These are phyloP conservation scores for Brachyptera risi DNA, from an alignment of 2,888 invertebrate species.

Conservation along the genomic window DNA sequence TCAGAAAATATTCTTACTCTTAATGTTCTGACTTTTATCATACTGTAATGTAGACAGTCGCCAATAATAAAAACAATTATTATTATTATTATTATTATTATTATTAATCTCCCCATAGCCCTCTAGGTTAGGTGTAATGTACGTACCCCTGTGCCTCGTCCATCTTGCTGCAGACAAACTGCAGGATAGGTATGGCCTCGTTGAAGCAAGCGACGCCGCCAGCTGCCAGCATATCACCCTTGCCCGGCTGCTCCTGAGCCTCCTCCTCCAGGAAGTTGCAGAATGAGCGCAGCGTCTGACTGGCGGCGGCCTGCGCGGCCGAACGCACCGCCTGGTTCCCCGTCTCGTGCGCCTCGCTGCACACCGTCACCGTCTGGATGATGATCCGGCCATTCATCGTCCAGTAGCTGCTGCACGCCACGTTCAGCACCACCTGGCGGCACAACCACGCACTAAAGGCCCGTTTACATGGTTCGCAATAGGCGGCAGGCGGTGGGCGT, in stretches of 20 bases:
- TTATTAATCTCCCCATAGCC: too few relatives aligned
- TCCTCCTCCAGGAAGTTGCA: slow-evolving; percentile 80
- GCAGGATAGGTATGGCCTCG: slow-evolving; percentile 85
- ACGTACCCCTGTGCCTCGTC: slow-evolving; percentile 73
- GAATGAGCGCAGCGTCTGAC: slow-evolving; percentile 82
- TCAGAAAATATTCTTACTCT: too few relatives aligned
- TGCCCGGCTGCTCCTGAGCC: slow-evolving; percentile 66
- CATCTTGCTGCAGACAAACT: slow-evolving; percentile 80
- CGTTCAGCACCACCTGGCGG: slow-evolving; percentile 70
- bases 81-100: too few relatives aligned
- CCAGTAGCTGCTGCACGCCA: slow-evolving; percentile 84
- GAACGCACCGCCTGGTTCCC: slow-evolving; percentile 78
- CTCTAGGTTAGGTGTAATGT: too few relatives aligned
- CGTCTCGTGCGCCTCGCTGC: slow-evolving; percentile 75
- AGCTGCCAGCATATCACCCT: slow-evolving; percentile 26
- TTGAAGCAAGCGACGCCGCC: slow-evolving; percentile 80
- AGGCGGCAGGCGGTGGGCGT: too few relatives aligned
- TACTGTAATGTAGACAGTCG: too few relatives aligned
- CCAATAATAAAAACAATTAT: too few relatives aligned
- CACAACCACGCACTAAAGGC: too few relatives aligned
- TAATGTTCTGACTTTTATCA: too few relatives aligned
- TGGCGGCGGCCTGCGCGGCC: slow-evolving; percentile 85
- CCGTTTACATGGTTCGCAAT: too few relatives aligned
- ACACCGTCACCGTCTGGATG: slow-evolving; percentile 79
- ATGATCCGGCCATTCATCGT: slow-evolving; percentile 85